phyloP scores from a whole-genome alignment of 2,888 invertebrate species.

The Augochlorella aurata region DNA sequence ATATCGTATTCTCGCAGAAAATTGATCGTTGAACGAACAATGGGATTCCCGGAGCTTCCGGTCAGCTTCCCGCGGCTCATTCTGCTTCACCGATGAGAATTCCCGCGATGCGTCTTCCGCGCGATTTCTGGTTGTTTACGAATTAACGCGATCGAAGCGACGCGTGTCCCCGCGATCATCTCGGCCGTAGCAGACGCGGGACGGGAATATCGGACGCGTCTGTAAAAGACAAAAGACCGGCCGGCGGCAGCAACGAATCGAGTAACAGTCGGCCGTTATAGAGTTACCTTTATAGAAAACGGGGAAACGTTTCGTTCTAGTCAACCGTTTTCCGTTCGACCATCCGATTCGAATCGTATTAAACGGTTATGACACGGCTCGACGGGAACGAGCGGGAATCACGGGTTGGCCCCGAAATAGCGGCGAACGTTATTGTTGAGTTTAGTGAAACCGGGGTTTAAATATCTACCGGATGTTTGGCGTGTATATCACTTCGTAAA shows the following conservation, averaged over 20 bases:
- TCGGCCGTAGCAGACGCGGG: not conserved
- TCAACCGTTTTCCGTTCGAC: slow-evolving; percentile 7
- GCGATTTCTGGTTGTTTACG: not conserved
- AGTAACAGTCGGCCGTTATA: slow-evolving; percentile 7
- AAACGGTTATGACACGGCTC: slow-evolving; percentile 52
- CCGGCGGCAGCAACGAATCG: slow-evolving; percentile 7
- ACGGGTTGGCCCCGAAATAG: slow-evolving; percentile 71
- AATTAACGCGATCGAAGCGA: not conserved
- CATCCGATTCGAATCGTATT: slow-evolving; percentile 28
- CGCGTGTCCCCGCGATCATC: slow-evolving; percentile 4
- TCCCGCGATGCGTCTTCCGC: not conserved
- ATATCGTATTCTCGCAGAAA: not conserved
- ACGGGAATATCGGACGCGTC: not conserved
- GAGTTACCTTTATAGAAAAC: slow-evolving; percentile 21
- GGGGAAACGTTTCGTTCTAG: not conserved
- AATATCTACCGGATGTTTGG: slow-evolving; percentile 81
- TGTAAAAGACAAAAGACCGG: slow-evolving; percentile 15
- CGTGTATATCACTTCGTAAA: slow-evolving; percentile 81
- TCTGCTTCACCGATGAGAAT: not conserved
- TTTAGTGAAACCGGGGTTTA: slow-evolving; percentile 76
- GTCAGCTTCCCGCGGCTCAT: not conserved
- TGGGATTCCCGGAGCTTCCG: not conserved
- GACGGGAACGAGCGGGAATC: slow-evolving; percentile 36
- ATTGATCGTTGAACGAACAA: not conserved
- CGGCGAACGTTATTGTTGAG: slow-evolving; percentile 72